These are phyloP conservation scores for Silvanus unidentatus DNA, from an alignment of 2,888 invertebrate genomes.

Conservation along the genomic window DNA sequence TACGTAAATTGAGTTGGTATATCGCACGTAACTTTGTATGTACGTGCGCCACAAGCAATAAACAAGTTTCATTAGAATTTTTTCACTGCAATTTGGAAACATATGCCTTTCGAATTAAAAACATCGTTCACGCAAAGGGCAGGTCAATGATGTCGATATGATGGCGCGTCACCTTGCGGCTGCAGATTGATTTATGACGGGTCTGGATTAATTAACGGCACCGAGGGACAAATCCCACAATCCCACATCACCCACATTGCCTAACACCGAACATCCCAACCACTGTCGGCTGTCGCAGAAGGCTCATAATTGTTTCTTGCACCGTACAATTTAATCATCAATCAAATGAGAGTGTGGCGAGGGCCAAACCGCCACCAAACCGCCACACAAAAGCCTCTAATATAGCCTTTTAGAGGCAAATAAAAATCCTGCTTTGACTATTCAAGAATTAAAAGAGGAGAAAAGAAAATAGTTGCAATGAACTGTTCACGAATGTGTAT, in stretches of 20 bases:
- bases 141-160: conserved; percentile 48
- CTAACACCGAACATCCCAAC: conserved; percentile 31
- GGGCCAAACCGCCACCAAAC: no score
- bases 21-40: no score
- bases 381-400: no score
- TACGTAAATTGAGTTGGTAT: no score
- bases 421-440: no score
- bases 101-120: conserved; percentile 31
- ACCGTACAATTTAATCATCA: conserved; percentile 39
- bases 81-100: conserved; percentile 22
- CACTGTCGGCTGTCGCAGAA: conserved; percentile 36
- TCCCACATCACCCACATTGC: conserved; percentile 26
- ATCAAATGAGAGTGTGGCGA: conserved; percentile 20
- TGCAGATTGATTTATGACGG: conserved; percentile 47
- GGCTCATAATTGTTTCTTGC: conserved; percentile 41
- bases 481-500: no score
- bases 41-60: no score
- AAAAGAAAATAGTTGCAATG: no score
- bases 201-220: conserved; percentile 43
- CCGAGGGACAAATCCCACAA: conserved; percentile 38
- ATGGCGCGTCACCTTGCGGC: conserved; percentile 48
- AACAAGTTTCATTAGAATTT: no score
- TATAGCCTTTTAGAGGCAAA: no score
- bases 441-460: no score
- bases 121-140: conserved; percentile 32